phyloP scores from a whole-genome alignment of 1,140 invertebrate genomes.

The Pseudachorutes palmiensis region DNA sequence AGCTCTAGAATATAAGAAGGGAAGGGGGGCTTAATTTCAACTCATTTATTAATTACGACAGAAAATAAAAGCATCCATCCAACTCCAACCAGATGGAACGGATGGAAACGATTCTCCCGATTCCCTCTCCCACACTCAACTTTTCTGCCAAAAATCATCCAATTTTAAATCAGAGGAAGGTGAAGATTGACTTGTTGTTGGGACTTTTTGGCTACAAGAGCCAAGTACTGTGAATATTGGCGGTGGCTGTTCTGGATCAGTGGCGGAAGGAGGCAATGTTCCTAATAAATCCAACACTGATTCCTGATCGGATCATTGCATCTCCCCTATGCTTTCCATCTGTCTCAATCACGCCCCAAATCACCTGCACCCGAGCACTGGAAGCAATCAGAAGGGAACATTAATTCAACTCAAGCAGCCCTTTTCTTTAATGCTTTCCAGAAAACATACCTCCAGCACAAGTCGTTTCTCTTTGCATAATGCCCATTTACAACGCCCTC shows the following conservation, averaged over 20 bases:
- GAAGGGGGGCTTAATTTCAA: neutral
- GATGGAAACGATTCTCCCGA: neutral
- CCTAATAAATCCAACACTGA: neutral
- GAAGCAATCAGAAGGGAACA: neutral
- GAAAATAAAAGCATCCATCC: neutral
- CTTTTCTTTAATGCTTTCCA: neutral
- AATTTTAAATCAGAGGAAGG: neutral
- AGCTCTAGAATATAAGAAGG: neutral
- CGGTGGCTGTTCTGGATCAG: neutral
- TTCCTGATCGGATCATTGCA: neutral
- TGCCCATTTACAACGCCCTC: neutral
- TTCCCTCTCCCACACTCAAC: neutral
- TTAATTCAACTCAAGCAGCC: neutral
- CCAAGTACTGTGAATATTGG: neutral
- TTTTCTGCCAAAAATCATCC: no score
- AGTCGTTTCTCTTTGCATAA: neutral
- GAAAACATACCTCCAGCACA: neutral
- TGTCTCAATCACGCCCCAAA: neutral
- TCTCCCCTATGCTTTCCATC: neutral
- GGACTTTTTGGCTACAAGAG: neutral
- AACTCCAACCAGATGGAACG: neutral
- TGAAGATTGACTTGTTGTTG: neutral
- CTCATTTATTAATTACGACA: neutral
- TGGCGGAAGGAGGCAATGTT: neutral
- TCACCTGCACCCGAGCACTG: neutral